Evolutionary conservation across 2,113 vertebrate genomes (phyloP), one percentile per base, ranked within the genome.

Genomic region (Myanophis thanlyinensis): DNA sequence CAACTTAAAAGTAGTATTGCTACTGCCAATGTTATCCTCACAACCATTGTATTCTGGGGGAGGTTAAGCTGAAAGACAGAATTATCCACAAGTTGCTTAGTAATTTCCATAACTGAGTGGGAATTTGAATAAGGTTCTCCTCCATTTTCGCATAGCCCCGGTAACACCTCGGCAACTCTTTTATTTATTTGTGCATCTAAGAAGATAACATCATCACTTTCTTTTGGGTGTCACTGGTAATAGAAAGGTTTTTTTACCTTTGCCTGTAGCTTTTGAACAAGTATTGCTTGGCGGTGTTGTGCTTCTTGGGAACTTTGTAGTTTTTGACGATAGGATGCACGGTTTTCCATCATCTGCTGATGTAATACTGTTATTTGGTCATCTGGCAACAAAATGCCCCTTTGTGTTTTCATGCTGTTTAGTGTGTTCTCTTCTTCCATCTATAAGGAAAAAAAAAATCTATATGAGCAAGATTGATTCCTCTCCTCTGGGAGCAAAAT

Each of bases 181-280:
- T 40, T 80, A 44, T 20, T 80, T 40, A 44, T 80, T 22, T 40
- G 35, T 80, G 73, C 6, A 80, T 80, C 35, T 80, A 80, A 40
- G 73, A 80, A 62, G 30, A 49, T 44, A 59, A 35, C 47, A 89
- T 49, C 25, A 44, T 35, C 27, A 59, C 30, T 46, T 88, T 47
- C 35, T 53, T 89, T 35, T 23, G 12, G 11, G 12, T 86, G n/a
- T 13, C 54, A 85, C 12, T 47, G 27, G 4, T 85, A 73, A 27
- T 47, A 13, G 11, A 85, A 80, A 53, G 49, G 35, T 5, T 40
- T 94, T 80, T 80, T 95, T 91, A 99, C 98, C 98, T 99, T 99
- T 95, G 97, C 98, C 97, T 98, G 98, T 15, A 99, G 97, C n/a
- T 98, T 98, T 95, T 98, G 98, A 93, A 98, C 97, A 7, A 98